These are phyloP conservation scores for Cheilinus undulatus DNA, from an alignment of 2,113 vertebrate genomes.

Conservation along the genomic window DNA sequence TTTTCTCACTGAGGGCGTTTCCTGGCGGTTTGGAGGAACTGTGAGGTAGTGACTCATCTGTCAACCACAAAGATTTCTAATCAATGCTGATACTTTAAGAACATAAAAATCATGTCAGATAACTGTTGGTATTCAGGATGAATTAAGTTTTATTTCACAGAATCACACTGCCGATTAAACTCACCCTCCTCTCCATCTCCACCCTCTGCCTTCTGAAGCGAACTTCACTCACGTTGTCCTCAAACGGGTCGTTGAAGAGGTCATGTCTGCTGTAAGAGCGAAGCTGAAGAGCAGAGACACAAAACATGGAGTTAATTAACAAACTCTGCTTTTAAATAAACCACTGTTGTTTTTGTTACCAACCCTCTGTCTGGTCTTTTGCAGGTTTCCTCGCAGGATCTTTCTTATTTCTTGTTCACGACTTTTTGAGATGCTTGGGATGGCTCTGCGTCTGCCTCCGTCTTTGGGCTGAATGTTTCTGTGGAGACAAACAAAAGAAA, in stretches of 20 bases:
- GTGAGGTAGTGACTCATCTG: constrained; percentile 93
- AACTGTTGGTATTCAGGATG: too few species aligned
- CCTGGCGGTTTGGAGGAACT: constrained; percentile 87
- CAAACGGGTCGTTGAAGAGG: constrained; percentile 89
- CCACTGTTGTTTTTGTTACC: background rate
- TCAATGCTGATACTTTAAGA: background rate
- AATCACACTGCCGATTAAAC: constrained; percentile 3
- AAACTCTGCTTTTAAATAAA: background rate
- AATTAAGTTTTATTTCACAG: background rate
- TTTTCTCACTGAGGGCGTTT: constrained; percentile 86
- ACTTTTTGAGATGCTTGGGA: constrained; percentile 89
- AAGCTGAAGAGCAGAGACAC: constrained; percentile 79
- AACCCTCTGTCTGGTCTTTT: constrained; percentile 93
- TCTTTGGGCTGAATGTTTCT: constrained; percentile 86
- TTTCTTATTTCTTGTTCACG: constrained; percentile 93
- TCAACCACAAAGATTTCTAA: background rate
- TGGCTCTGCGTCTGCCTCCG: constrained; percentile 62
- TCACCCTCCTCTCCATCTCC: constrained; percentile 87
- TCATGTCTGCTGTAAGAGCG: constrained; percentile 95
- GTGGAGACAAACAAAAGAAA: background rate
- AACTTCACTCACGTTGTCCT: constrained; percentile 91
- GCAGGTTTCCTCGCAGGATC: constrained; percentile 90
- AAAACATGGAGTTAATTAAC: background rate
- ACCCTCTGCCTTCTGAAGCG: constrained; percentile 88
- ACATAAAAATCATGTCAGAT: background rate